Percentiles rank a stretch among this genome's conserved stretches.
phyloP scores from a whole-genome alignment of 2,888 invertebrate species.

The Eremobia ochroleuca region DNA sequence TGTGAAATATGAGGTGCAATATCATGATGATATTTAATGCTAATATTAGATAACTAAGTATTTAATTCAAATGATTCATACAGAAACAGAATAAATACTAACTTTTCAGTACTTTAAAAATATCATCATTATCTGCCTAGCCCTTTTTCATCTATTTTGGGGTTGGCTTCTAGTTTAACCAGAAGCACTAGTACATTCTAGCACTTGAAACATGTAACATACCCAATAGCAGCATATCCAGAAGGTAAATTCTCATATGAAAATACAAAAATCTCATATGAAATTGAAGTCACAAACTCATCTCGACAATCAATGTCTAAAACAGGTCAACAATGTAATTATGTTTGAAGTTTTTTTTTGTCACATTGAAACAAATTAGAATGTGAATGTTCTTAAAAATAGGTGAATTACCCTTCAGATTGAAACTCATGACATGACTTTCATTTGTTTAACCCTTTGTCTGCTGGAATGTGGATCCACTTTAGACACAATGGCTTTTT shows the following conservation, averaged over 20 bases:
- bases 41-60: conserved; percentile 6
- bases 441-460: background rate
- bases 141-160: too few relatives aligned
- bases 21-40: background rate
- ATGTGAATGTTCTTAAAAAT: background rate
- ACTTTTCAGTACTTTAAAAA: background rate
- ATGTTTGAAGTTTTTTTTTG: background rate
- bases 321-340: background rate
- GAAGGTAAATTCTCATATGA: background rate
- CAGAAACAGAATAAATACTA: too few relatives aligned
- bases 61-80: background rate
- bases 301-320: background rate
- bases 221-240: too few relatives aligned
- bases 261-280: too few relatives aligned
- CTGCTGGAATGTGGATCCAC: too few relatives aligned
- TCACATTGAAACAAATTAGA: background rate
- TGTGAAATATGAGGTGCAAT: conserved; percentile 23
- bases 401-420: background rate
- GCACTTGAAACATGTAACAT: background rate
- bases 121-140: background rate
- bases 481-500: too few relatives aligned
- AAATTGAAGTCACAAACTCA: background rate
- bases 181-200: background rate
- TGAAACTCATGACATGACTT: background rate
- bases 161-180: background rate